Evolutionary conservation across 2,113 vertebrate genomes (phyloP).

Genomic region (Macrotis lagotis): DNA sequence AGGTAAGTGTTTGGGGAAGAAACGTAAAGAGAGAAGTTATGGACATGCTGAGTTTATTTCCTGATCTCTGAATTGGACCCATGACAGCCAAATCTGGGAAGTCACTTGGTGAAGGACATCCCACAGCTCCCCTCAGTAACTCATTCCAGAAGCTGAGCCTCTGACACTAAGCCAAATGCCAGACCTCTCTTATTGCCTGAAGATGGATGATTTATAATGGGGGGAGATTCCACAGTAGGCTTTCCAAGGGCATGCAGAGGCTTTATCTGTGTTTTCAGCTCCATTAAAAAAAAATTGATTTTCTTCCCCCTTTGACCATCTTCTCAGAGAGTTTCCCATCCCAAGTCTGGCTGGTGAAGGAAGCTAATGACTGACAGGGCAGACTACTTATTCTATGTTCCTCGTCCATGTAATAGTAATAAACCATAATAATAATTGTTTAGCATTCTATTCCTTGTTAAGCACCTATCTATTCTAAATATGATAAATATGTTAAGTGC

Average conservation of each 20-base stretch:
- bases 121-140: background rate
- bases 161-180: background rate
- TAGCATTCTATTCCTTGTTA: background rate
- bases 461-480: background rate
- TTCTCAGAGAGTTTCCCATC: background rate
- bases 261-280: background rate
- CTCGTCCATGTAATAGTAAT: background rate
- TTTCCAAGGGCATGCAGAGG: background rate
- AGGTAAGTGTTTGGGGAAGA: background rate
- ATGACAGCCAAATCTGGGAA: background rate
- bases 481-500: background rate
- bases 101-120: background rate
- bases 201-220: background rate
- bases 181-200: background rate
- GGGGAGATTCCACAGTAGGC: background rate
- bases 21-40: background rate
- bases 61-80: background rate
- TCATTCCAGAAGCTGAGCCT: background rate
- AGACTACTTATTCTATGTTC: background rate
- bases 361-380: background rate
- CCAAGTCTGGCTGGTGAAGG: background rate
- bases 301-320: background rate
- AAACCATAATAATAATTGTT: background rate
- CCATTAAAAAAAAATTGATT: background rate
- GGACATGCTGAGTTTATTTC: background rate